Evolutionary conservation across 37 sponge, comb jelly and placozoan species (phyloP).

Genomic region (Theonella swinhoei): DNA sequence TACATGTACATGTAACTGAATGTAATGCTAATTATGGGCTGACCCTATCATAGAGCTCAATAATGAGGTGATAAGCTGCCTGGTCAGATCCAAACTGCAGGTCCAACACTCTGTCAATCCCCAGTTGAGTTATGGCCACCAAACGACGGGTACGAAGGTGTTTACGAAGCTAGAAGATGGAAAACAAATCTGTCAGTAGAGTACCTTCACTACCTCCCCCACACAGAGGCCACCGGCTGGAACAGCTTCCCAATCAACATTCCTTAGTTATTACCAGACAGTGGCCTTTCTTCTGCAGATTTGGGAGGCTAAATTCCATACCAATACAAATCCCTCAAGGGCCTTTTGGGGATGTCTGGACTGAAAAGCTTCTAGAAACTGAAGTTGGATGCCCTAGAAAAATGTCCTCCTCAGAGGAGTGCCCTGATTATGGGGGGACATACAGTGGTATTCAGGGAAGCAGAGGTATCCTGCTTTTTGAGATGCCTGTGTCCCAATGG

Average conservation of each 20-base stretch:
- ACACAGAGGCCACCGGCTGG: not conserved
- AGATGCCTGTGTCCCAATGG: no score
- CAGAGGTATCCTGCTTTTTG: no score
- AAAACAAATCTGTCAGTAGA: not conserved
- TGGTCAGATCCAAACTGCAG: slow-evolving; percentile 93
- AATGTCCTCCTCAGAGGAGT: no score
- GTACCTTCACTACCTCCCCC: not conserved
- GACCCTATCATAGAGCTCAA: slow-evolving; percentile 97
- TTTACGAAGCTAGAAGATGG: slow-evolving; percentile 71
- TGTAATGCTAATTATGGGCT: slow-evolving; percentile 22
- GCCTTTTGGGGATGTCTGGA: not conserved
- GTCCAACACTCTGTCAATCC: slow-evolving; percentile 93
- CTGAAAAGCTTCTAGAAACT: not conserved
- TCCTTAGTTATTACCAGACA: not conserved
- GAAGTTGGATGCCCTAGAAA: not conserved
- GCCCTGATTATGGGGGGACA: no score
- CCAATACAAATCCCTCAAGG: not conserved
- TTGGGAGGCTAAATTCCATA: not conserved
- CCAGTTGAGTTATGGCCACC: slow-evolving; percentile 80
- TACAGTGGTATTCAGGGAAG: no score
- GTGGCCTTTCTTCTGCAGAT: no score
- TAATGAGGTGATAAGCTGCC: slow-evolving; percentile 88
- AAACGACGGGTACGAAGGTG: slow-evolving; percentile 85
- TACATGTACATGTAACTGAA: not conserved
- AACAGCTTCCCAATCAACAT: not conserved